These are phyloP conservation scores for Mesorhabditis spiculigera DNA, from an alignment of 2,888 invertebrate species.

Conservation along the genomic window DNA sequence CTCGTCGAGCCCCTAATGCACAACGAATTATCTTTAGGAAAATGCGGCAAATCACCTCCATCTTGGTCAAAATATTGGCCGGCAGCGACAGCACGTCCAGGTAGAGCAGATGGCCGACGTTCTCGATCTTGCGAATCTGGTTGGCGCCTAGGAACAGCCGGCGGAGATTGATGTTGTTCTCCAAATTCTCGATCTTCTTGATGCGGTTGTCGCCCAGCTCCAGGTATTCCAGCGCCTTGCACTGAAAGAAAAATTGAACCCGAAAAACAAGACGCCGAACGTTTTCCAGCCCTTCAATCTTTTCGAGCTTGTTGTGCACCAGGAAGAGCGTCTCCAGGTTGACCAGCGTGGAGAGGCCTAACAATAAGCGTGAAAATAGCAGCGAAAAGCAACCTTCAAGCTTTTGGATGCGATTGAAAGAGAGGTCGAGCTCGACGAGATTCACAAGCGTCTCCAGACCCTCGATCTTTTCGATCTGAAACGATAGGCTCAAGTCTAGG, in stretches of 20 bases:
- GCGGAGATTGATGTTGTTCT: constrained; percentile 26
- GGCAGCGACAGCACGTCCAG: constrained; percentile 40
- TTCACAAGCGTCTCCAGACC: constrained; percentile 82
- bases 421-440: constrained; percentile 86
- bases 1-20: constrained; percentile 73
- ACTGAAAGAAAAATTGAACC: constrained; percentile 16
- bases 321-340: constrained; percentile 61
- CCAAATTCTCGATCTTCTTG: constrained; percentile 60
- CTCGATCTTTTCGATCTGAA: constrained; percentile 70
- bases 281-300: constrained; percentile 62
- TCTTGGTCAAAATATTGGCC: constrained; percentile 32
- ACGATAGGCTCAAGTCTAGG: too few relatives aligned
- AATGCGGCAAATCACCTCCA: constrained; percentile 20
- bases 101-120: constrained; percentile 27
- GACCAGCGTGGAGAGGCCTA: constrained; percentile 54
- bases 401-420: constrained; percentile 76
- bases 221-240: constrained; percentile 73
- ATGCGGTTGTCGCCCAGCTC: constrained; percentile 91
- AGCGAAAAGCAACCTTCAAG: constrained; percentile 57
- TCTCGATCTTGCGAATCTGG: constrained; percentile 72
- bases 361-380: not conserved
- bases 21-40: not conserved
- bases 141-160: constrained; percentile 86
- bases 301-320: constrained; percentile 64
- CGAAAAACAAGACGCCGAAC: constrained; percentile 61